Evolutionary conservation across 92 coral and sea anemone species (phyloP).

Genomic region (Anthopleura xanthogrammica): DNA sequence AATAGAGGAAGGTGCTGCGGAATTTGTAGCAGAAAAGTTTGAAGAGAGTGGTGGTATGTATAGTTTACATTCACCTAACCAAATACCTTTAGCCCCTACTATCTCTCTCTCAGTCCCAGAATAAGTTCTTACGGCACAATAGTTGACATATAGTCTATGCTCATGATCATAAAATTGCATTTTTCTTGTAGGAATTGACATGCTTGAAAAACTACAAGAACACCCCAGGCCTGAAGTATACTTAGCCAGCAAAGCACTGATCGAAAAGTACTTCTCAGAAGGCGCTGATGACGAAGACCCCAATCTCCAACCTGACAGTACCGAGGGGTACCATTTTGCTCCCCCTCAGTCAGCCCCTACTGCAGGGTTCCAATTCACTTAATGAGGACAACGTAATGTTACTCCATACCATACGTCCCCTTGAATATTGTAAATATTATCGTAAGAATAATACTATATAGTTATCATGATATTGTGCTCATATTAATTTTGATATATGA

Average conservation of each 20-base stretch:
- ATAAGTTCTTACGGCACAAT: too few relatives aligned
- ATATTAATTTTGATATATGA: too few relatives aligned
- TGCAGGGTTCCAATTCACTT: conserved; percentile 64
- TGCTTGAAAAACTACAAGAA: conserved; percentile 80
- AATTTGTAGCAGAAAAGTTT: conserved; percentile 33
- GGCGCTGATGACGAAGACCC: conserved; percentile 63
- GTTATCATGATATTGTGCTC: too few relatives aligned
- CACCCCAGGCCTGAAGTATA: conserved; percentile 81
- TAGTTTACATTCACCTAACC: neutral
- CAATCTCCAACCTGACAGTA: conserved; percentile 53
- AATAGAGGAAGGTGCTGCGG: conserved; percentile 29
- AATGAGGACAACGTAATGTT: neutral
- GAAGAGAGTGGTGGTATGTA: conserved; percentile 50
- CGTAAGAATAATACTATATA: too few relatives aligned
- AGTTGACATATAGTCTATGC: too few relatives aligned
- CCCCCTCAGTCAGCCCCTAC: conserved; percentile 59
- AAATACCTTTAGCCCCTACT: neutral
- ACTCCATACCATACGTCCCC: neutral
- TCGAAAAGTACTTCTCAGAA: conserved; percentile 85
- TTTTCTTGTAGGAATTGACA: conserved; percentile 59
- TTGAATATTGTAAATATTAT: too few relatives aligned
- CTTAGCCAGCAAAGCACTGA: conserved; percentile 62
- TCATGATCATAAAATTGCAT: too few relatives aligned
- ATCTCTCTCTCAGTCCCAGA: too few relatives aligned
- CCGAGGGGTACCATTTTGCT: conserved; percentile 64